Evolutionary conservation across 2,888 invertebrate species (phyloP).

Genomic region (Drosophila mimetica): DNA sequence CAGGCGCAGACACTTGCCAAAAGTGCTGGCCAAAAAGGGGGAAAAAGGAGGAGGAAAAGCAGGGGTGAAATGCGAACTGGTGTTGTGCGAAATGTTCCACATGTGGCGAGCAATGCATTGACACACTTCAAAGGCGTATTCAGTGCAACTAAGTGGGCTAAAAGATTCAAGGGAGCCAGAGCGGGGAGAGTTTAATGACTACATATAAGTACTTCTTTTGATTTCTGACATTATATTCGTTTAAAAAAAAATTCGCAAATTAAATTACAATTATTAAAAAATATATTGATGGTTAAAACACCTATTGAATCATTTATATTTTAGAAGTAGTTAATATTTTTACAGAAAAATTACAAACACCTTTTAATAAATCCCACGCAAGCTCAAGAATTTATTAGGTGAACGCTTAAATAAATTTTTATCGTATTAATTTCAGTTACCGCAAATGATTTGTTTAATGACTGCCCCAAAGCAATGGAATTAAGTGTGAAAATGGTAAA

Average conservation of each 20-base stretch:
- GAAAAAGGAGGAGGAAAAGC: neutral
- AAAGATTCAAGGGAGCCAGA: neutral
- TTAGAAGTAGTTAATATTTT: no score
- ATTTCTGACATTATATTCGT: neutral
- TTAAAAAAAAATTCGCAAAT: no score
- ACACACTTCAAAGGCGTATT: constrained; percentile 72
- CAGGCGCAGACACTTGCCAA: constrained; percentile 67
- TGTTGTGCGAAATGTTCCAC: constrained; percentile 69
- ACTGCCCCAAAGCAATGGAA: constrained; percentile 3
- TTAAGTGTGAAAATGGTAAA: constrained; percentile 27
- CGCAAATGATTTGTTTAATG: constrained; percentile 8
- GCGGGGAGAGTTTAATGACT: constrained; percentile 6
- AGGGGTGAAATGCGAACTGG: constrained; percentile 15
- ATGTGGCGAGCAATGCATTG: constrained; percentile 74
- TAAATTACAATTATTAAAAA: neutral
- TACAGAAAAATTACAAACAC: no score
- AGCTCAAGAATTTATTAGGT: neutral
- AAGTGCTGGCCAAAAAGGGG: constrained; percentile 18
- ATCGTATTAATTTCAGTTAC: constrained; percentile 13
- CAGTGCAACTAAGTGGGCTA: constrained; percentile 13
- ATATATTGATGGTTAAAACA: no score
- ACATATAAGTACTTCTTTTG: neutral
- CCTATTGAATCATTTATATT: no score
- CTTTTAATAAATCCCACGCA: neutral
- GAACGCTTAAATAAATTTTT: constrained; percentile 2